Conservation (phyloP, 2,888 invertebrate species). For the Eumacrocentrus americanus region DNA sequence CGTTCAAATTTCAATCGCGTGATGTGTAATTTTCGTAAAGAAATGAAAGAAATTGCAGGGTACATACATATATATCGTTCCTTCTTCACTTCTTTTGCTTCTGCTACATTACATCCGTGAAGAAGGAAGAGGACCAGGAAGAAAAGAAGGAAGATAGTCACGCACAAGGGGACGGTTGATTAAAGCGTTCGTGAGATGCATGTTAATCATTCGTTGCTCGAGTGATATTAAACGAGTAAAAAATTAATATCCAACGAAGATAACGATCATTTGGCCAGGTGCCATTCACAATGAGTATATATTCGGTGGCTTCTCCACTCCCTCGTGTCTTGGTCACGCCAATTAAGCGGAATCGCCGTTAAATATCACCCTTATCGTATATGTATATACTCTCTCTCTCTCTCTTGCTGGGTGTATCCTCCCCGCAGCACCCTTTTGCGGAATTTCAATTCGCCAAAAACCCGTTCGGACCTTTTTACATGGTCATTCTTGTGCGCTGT, state of each 20-base stretch:
- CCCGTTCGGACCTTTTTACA: constrained; percentile 25
- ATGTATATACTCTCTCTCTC: no score
- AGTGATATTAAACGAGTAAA: constrained; percentile 32
- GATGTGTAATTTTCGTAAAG: no score
- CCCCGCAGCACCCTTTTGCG: constrained; percentile 36
- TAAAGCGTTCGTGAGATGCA: constrained; percentile 36
- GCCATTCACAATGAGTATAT: constrained; percentile 27
- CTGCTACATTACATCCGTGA: no score
- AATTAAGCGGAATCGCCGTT: constrained; percentile 52
- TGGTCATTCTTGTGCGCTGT: background rate
- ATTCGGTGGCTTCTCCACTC: constrained; percentile 18
- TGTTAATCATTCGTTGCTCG: constrained; percentile 37
- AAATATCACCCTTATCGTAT: constrained; percentile 44
- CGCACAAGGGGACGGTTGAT: constrained; percentile 15
- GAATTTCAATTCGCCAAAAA: constrained; percentile 43
- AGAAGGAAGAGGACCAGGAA: no score
- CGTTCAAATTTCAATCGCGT: no score
- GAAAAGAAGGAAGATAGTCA: background rate
- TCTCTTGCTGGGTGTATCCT: no score
- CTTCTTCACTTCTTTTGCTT: background rate
- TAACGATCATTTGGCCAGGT: constrained; percentile 43
- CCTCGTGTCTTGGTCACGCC: constrained; percentile 46
- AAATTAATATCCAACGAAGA: constrained; percentile 46
- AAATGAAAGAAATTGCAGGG: constrained; percentile 4
- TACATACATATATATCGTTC: background rate